These are phyloP conservation scores for Paralinhomoeus sp. DNA, from an alignment of 2,888 invertebrate species.

Conservation along the genomic window DNA sequence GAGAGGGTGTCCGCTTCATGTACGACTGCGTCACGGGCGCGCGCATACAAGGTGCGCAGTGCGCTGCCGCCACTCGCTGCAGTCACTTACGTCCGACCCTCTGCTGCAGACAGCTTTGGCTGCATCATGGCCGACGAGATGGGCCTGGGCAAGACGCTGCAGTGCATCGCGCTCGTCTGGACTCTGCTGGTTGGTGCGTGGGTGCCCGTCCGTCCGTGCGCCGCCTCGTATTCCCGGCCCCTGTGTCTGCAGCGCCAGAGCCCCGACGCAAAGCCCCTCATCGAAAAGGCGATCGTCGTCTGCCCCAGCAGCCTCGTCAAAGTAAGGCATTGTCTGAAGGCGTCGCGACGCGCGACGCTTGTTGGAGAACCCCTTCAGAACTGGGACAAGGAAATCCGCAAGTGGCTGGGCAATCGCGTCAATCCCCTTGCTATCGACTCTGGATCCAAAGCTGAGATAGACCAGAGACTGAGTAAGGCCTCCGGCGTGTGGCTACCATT, in stretches of 20 bases:
- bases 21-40: slow-evolving; percentile 89
- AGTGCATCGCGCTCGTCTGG: slow-evolving; percentile 87
- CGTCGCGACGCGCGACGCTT: neutral
- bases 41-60: slow-evolving; percentile 37
- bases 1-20: slow-evolving; percentile 97
- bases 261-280: slow-evolving; percentile 64
- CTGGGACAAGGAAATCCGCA: slow-evolving; percentile 92
- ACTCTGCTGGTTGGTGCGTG: slow-evolving; percentile 42
- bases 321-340: slow-evolving; percentile 19
- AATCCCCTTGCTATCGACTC: slow-evolving; percentile 55
- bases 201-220: neutral
- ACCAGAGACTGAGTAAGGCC: slow-evolving; percentile 30
- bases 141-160: slow-evolving; percentile 72
- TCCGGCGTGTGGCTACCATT: too few species aligned
- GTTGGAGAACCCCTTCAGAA: slow-evolving; percentile 35
- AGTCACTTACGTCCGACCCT: too few species aligned
- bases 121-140: slow-evolving; percentile 99
- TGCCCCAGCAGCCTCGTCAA: slow-evolving; percentile 91
- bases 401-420: slow-evolving; percentile 68
- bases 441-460: slow-evolving; percentile 56
- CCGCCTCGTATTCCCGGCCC: neutral
- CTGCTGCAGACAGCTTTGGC: slow-evolving; percentile 51
- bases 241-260: slow-evolving; percentile 44
- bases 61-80: too few species aligned
- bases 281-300: slow-evolving; percentile 78